Base-by-base conservation (phyloP, 2,113 vertebrate species). In the Neoarius graeffei region DNA sequence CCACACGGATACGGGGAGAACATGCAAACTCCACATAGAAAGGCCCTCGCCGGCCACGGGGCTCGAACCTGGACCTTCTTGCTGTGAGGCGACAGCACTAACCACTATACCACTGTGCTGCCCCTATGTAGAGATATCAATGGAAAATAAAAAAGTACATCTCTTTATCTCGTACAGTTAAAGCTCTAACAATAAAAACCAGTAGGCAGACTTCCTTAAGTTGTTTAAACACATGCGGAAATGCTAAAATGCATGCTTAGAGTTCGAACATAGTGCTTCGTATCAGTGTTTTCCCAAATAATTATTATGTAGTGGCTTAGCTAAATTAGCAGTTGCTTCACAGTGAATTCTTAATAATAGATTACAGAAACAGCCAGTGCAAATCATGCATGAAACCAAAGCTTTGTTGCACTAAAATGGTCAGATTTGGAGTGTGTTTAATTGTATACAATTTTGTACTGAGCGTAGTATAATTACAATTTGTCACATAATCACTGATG, bases 321-420 rank as follows among this genome's bases (percentile, higher is more conserved):
- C 83, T 88, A 42, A 73, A 89, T 87, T 85, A 84, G 20, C 62
- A 79, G 66, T 88, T 88, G 69, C 74, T 66, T 71, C 73, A 82
- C 42, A 66, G 56, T 56, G 74, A 84, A 89, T 87, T 84, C 60
- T 80, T 90, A 90, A 91, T 87, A 60, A 83, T 82, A 77, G 76
- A 80, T 87, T 89, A 42, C 42, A 52, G 19, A 62, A 25, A 88
- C 84, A 74, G 60, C 67, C 67, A 17, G 27, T 81, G 67, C 42
- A 57, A 67, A 48, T 50, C 79, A 90, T 88, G 90, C 64, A 85
- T 52, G 35, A 74, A 73, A 17, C 57, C 50, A 57, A 57, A 54
- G 13, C 66, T 17, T 54, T 20, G 48, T 85, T 77, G 56, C 66
- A 82, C 64, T 80, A 42, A 87, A 87, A 30, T 52, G 35, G 52